These are phyloP conservation scores for Allobates femoralis DNA, from an alignment of 2,797 vertebrate genomes.

Conservation along the genomic window DNA sequence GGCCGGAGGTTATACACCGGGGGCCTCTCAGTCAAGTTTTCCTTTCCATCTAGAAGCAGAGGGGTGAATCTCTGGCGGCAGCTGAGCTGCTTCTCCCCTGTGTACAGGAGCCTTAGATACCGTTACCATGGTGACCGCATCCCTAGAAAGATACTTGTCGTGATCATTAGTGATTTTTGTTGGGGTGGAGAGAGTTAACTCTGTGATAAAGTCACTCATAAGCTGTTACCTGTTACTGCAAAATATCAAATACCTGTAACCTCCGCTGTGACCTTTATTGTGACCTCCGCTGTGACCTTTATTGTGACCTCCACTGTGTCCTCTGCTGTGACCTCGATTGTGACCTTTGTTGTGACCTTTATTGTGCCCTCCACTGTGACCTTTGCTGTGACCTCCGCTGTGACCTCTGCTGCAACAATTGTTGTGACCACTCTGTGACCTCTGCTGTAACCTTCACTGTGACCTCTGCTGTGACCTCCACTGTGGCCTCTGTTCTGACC, in stretches of 20 bases:
- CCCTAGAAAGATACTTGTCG: constrained; percentile 28
- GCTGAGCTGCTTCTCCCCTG: constrained; percentile 22
- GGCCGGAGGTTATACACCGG: too few relatives aligned
- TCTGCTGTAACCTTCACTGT: background rate
- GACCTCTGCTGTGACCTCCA: too few relatives aligned
- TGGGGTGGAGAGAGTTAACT: background rate
- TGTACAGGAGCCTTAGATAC: constrained; percentile 7
- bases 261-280: too few relatives aligned
- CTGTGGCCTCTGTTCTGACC: too few relatives aligned
- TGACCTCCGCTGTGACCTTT: too few relatives aligned
- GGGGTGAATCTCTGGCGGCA: background rate
- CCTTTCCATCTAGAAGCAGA: background rate
- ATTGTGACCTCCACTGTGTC: too few relatives aligned
- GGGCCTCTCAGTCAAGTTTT: background rate
- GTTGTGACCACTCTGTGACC: background rate
- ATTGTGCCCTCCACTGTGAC: too few relatives aligned
- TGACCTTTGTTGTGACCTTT: too few relatives aligned
- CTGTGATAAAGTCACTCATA: background rate
- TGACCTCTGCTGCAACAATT: too few relatives aligned
- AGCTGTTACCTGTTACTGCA: background rate
- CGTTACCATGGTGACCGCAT: constrained; percentile 30
- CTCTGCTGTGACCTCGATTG: too few relatives aligned
- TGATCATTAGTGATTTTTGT: background rate
- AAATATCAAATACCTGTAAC: too few relatives aligned
- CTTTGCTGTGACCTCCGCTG: too few relatives aligned